Evolutionary conservation across 2,797 vertebrate species (phyloP).

Genomic region (Diplodus sargus): DNA sequence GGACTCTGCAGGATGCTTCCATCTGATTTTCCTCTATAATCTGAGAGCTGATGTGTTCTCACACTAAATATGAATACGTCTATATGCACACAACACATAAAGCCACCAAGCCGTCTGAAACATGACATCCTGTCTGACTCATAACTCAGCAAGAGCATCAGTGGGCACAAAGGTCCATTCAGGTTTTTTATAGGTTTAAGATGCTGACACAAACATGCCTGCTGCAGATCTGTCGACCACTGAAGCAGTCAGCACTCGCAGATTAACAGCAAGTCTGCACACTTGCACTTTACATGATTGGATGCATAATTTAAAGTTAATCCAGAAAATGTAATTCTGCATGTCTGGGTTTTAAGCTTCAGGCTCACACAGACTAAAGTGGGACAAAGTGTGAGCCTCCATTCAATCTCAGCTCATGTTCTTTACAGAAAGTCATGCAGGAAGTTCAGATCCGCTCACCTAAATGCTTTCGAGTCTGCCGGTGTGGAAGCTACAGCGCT

Average conservation of each 20-base stretch:
- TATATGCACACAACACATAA: neutral
- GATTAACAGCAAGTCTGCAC: neutral
- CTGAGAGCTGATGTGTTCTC: neutral
- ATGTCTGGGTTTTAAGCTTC: neutral
- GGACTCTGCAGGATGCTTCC: no score
- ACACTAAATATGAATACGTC: neutral
- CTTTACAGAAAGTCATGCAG: neutral
- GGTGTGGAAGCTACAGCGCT: neutral
- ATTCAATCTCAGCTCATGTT: neutral
- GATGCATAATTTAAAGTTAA: neutral
- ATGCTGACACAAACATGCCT: neutral
- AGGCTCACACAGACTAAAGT: rapidly evolving
- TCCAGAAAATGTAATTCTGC: neutral
- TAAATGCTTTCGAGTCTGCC: neutral
- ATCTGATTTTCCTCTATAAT: neutral
- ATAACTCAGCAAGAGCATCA: neutral
- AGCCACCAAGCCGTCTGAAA: neutral
- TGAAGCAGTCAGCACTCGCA: neutral
- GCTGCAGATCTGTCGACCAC: neutral
- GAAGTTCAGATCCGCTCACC: slow-evolving; percentile 50
- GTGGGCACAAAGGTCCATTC: slow-evolving; percentile 13
- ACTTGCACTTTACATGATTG: slow-evolving; percentile 1
- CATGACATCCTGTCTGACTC: neutral
- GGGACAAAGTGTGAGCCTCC: no score
- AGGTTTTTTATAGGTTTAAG: slow-evolving; percentile 25